Base-by-base conservation (phyloP, 2,113 vertebrate genomes). In the Gasterosteus aculeatus region DNA sequence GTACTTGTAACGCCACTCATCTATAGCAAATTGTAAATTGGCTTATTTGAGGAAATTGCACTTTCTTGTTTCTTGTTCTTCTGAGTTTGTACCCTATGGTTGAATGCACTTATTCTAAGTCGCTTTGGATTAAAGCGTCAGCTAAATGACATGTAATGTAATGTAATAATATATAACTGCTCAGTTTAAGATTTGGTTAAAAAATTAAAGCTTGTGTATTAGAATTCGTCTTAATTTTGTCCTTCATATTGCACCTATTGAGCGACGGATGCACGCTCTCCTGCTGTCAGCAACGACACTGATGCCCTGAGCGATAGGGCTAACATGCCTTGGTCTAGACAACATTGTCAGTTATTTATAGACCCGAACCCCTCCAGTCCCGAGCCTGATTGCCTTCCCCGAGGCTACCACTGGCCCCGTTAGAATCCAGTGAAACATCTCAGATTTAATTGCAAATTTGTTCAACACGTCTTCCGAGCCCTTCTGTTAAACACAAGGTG, bases 321-420 rank as follows among this genome's bases (percentile, higher is more conserved):
- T 29, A 4, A 31, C 26, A 46, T 42, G 7, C 41, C n/a, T 68
- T 51, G 42, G 49, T 73, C 58, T 59, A 51, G 10, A 19, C 4
- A 11, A 69, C 35, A 4, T 11, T 29, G 42, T 8, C 42, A 63
- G 10, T 42, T 14, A 33, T 62, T 47, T 12, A 61, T 39, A 26
- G 39, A 63, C 18, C 22, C 3, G 46, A 76, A 66, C 35, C 35
- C 35, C 7, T 72, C 38, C 11, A 5, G 38, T 61, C 71, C n/a
- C 31, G 59, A 58, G 59, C 18, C 54, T 1, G 3, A 68, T 61
- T 63, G 10, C 66, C 29, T 75, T 49, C 39, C 75, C 71, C 26
- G 1, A 53, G 79, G 69, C 78, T 59, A 44, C 59, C 12, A 10
- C 73, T 67, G 68, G 8, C 62, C 73, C 54, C n/a, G 10, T 75